Conservation (phyloP, 2,888 invertebrate genomes). For the Pteria penguin region DNA sequence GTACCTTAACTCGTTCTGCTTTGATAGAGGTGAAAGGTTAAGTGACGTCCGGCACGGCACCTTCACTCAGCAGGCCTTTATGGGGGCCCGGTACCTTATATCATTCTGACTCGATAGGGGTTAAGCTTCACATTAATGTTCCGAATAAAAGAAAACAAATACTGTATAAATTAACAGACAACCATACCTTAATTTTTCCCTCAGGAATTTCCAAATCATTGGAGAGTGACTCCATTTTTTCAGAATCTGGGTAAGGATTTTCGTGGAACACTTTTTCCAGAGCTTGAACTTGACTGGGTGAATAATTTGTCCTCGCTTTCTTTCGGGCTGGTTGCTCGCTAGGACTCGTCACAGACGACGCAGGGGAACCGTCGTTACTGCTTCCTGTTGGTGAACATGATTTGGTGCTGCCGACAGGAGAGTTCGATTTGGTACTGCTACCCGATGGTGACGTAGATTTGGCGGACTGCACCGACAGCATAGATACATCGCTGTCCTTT, state of each 20-base stretch:
- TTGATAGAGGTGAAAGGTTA: no score
- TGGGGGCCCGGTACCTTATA: no score
- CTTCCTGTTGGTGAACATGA: slow-evolving; percentile 35
- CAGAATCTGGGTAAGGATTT: slow-evolving; percentile 63
- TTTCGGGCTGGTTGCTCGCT: slow-evolving; percentile 49
- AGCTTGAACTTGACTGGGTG: slow-evolving; percentile 58
- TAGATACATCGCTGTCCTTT: slow-evolving; percentile 54
- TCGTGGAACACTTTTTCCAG: slow-evolving; percentile 63
- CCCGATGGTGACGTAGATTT: slow-evolving; percentile 40
- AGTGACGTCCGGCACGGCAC: no score
- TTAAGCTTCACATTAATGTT: no score
- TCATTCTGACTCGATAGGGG: no score
- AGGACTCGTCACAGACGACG: slow-evolving; percentile 46
- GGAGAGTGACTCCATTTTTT: slow-evolving; percentile 60
- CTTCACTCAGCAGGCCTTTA: no score
- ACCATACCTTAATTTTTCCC: slow-evolving; percentile 60
- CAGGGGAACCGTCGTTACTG: slow-evolving; percentile 12
- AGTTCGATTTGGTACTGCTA: slow-evolving; percentile 26
- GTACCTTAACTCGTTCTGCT: no score
- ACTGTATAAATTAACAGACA: no score
- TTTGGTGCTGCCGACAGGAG: slow-evolving; percentile 46
- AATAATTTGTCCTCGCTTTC: slow-evolving; percentile 63
- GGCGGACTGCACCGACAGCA: slow-evolving; percentile 52
- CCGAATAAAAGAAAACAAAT: no score
- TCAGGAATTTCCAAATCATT: slow-evolving; percentile 60